These are phyloP conservation scores for Psittacula derbiana DNA, from an alignment of 2,797 vertebrate species.

Conservation along the genomic window DNA sequence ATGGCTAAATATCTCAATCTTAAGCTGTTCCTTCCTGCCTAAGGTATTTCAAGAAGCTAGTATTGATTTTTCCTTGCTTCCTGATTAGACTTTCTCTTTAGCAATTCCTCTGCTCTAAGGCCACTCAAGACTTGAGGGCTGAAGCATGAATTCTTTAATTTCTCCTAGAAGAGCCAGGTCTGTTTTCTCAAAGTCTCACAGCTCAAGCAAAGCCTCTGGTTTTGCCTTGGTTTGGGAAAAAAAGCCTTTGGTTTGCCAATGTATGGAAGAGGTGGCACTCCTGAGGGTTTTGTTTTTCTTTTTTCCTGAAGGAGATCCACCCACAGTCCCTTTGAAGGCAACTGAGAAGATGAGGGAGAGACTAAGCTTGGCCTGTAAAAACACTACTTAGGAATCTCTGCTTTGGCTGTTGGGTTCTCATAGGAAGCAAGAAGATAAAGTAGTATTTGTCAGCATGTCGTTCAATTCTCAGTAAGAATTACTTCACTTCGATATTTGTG, in stretches of 20 bases:
- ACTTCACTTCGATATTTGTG: conserved; percentile 35
- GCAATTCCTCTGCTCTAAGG: conserved; percentile 28
- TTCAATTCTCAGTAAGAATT: conserved; percentile 37
- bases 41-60: conserved; percentile 10
- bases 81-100: conserved; percentile 18
- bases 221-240: no score
- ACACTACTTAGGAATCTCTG: conserved; percentile 39
- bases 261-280: conserved; percentile 43
- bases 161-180: conserved; percentile 21
- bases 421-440: conserved; percentile 50
- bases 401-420: conserved; percentile 15
- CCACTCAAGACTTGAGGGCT: conserved; percentile 37
- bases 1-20: not conserved
- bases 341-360: conserved; percentile 58
- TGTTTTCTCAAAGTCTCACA: conserved; percentile 36
- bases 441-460: conserved; percentile 63
- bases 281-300: not conserved
- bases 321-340: conserved; percentile 55
- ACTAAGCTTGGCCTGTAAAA: conserved; percentile 32
- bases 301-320: conserved; percentile 54
- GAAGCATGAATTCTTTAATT: not conserved
- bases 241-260: not conserved
- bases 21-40: conserved; percentile 8
- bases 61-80: conserved; percentile 5
- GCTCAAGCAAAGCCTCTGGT: conserved; percentile 15